Evolutionary conservation across 2,888 invertebrate genomes (phyloP), one percentile per base, ranked within the genome.

Genomic region (Lottia scabra): DNA sequence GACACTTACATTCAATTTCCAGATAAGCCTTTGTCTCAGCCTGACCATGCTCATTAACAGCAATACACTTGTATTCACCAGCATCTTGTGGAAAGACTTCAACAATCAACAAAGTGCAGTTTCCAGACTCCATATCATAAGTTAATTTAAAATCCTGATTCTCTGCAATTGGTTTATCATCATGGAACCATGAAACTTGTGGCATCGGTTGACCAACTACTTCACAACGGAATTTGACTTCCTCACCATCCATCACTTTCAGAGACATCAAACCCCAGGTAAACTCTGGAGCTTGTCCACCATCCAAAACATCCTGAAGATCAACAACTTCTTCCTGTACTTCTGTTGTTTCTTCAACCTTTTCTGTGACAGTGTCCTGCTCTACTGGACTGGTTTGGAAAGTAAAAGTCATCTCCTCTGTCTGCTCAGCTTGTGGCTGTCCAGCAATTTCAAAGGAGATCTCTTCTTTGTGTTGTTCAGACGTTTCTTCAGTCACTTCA

Each of bases 61-160:
- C 98, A 89, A 96, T 95, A 87, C 98, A 98, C 16, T 96, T 96
- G 89, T 98, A 99, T 1, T 98, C 95, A 19, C 98, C 99, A 12
- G 96, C 96, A 91, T 99, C 99, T 84, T 95, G 95, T 15, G 99
- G 96, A 89, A 98, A 98, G 16, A 98, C 97, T 83, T 98, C 97
- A 13, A 98, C 92, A 70, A 99, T 93, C 90, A 99, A 97, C 70
- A 99, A 92, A 6, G 98, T 97, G 46, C 88, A 87, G 15, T 85
- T 82, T 19, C 89, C 89, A 64, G 82, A 81, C 65, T 87, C 86
- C 30, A 79, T 73, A 67, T 87, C 84, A 81, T 86, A 89, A 4
- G 81, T 79, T 65, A 85, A 75, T 68, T 83, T 77, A 78, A 87
- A 82, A 78, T 88, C 85, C 71, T 84, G 85, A 66, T 83, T 87